Conservation (phyloP, 2,797 vertebrate species). For the Chelidonichthys spinosus region DNA sequence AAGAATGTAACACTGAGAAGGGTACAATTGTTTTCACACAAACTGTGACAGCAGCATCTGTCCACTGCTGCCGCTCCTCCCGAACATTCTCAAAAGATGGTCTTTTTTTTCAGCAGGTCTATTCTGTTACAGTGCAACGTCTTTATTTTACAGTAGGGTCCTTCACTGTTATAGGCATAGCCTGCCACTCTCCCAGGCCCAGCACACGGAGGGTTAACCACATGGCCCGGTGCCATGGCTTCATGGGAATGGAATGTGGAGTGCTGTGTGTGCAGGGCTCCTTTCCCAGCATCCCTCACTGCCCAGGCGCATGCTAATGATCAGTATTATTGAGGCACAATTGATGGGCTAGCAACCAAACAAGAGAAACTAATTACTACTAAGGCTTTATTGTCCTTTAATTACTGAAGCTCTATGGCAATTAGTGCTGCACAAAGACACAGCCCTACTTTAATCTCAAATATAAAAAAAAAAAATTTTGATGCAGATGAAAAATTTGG, state of each 20-base stretch:
- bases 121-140: conserved; percentile 57
- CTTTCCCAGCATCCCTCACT: conserved; percentile 91
- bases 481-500: conserved; percentile 76
- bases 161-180: conserved; percentile 48
- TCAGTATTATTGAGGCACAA: conserved; percentile 96
- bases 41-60: conserved; percentile 61
- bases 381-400: conserved; percentile 93
- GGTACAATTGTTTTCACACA: conserved; percentile 64
- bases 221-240: conserved; percentile 86
- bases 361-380: conserved; percentile 94
- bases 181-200: conserved; percentile 56
- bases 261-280: conserved; percentile 86
- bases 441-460: conserved; percentile 82
- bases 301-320: conserved; percentile 91
- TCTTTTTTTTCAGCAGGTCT: conserved; percentile 62
- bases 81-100: conserved; percentile 51
- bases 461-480: conserved; percentile 69
- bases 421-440: conserved; percentile 85
- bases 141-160: conserved; percentile 46
- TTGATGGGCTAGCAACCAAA: conserved; percentile 94
- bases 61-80: conserved; percentile 55
- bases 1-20: conserved; percentile 43
- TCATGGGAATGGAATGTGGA: conserved; percentile 99
- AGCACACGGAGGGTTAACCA: conserved; percentile 80
- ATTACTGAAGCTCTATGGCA: conserved; percentile 91